Evolutionary conservation across 2,888 invertebrate species (phyloP), one percentile per base, ranked within the genome.

Genomic region (Harpagoxenus sublaevis): DNA sequence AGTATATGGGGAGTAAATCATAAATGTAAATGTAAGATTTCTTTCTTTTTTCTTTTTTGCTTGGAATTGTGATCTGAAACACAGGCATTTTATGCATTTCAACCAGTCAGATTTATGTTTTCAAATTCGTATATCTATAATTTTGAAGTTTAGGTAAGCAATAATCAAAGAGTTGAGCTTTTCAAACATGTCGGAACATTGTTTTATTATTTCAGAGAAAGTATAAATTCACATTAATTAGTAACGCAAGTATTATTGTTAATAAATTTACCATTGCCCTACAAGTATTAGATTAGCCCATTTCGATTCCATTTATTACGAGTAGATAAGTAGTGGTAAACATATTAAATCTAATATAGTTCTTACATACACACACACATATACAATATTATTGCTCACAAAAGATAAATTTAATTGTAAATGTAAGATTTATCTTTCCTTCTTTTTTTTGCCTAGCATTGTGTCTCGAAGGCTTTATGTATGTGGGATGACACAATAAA

Each of bases 1-100:
- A 98, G 94, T 99, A 99, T 94, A 99, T 99, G 99, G 98, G 98
- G 74, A 95, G 98, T 99, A 81, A 97, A 97, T 88, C 97, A 97
- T 95, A 96, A n/a, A n/a, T n/a, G n/a, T n/a, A n/a, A n/a, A n/a
- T n/a, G n/a, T n/a, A n/a, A n/a, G n/a, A n/a, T n/a, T n/a, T n/a
- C n/a, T n/a, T n/a, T n/a, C n/a, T n/a, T n/a, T n/a, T n/a, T n/a
- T n/a, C n/a, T n/a, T n/a, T n/a, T n/a, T n/a, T n/a, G n/a, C n/a
- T n/a, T n/a, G n/a, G n/a, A n/a, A n/a, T 98, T 90, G 86, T 86
- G 81, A 90, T 85, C 74, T 84, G 83, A 88, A 89, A 45, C 9
- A 39, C 42, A 42, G 23, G 42, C 35, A 35, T 6, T 35, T 42
- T 68, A 75, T 66, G 62, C 84, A 86, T 86, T 86, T 89, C 70